A percentile compares a stretch with the other conserved stretches of the same genome.
Conservation (phyloP, 2,888 invertebrate genomes). For the Hoplodrina blanda region DNA sequence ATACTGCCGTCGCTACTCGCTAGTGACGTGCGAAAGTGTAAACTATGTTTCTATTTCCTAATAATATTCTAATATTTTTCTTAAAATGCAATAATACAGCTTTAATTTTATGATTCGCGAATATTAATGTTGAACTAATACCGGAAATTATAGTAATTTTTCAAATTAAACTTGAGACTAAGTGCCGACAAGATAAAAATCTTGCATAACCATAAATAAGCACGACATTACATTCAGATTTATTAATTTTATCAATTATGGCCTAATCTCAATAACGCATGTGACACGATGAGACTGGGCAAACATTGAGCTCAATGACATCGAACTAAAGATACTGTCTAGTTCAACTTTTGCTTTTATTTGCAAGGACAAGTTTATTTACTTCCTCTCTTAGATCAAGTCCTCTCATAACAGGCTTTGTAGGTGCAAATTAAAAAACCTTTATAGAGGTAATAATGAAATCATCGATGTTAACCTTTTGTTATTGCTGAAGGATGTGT, state of each 20-base stretch:
- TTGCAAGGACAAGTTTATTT: conserved; percentile 58
- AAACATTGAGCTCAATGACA: conserved; percentile 41
- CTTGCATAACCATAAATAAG: conserved; percentile 4
- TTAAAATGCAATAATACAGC: background rate
- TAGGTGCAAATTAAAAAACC: conserved; percentile 33
- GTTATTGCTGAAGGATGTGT: conserved; percentile 57
- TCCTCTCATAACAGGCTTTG: conserved; percentile 30
- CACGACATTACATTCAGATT: conserved; percentile 8
- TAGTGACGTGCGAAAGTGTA: conserved; percentile 6
- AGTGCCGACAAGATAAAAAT: conserved; percentile 2
- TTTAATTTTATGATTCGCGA: conserved; percentile 23
- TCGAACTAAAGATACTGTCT: conserved; percentile 52
- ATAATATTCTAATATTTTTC: conserved; percentile 10
- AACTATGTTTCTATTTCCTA: conserved; percentile 4
- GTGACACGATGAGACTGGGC: conserved; percentile 15
- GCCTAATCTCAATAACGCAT: conserved; percentile 26
- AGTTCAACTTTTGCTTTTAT: conserved; percentile 65
- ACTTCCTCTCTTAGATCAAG: conserved; percentile 50
- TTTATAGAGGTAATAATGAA: conserved; percentile 30
- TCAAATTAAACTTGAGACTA: conserved; percentile 26
- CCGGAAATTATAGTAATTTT: conserved; percentile 44
- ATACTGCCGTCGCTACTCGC: background rate
- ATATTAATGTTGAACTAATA: conserved; percentile 35
- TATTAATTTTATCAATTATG: conserved; percentile 15
- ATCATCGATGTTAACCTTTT: conserved; percentile 28